These are phyloP conservation scores for Passer domesticus DNA, from an alignment of 2,113 vertebrate species.

Conservation along the genomic window DNA sequence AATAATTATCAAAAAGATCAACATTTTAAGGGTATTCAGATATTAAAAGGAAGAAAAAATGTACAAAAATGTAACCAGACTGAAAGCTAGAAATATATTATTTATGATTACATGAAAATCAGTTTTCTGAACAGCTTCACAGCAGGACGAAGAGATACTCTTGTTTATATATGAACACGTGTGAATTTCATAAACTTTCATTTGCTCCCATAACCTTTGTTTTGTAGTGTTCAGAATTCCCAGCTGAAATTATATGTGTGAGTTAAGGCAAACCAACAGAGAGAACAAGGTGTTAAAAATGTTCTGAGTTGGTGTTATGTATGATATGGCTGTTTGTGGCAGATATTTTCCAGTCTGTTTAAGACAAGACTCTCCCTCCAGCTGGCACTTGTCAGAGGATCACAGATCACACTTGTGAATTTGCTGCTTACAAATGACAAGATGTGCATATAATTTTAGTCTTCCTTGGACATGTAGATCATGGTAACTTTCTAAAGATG, in stretches of 20 bases:
- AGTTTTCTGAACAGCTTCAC: not conserved
- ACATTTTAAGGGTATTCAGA: not conserved
- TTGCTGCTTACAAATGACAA: not conserved
- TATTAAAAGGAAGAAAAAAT: not conserved
- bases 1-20: not conserved
- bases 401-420: not conserved
- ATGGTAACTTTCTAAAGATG: not conserved
- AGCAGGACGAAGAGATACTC: not conserved
- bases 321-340: not conserved
- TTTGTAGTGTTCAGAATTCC: not conserved
- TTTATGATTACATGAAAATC: not conserved
- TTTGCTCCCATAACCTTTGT: not conserved
- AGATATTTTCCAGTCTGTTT: not conserved
- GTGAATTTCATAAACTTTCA: not conserved
- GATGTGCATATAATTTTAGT: not conserved
- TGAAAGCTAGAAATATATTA: not conserved
- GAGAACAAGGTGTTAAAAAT: not conserved
- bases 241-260: not conserved
- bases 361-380: slow-evolving; percentile 1
- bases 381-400: not conserved
- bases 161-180: not conserved
- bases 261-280: not conserved
- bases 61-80: not conserved
- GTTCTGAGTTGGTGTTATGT: not conserved
- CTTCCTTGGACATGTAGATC: not conserved